Base-by-base conservation (phyloP, 2,888 invertebrate species). In the Phoenoteleia sp. region DNA sequence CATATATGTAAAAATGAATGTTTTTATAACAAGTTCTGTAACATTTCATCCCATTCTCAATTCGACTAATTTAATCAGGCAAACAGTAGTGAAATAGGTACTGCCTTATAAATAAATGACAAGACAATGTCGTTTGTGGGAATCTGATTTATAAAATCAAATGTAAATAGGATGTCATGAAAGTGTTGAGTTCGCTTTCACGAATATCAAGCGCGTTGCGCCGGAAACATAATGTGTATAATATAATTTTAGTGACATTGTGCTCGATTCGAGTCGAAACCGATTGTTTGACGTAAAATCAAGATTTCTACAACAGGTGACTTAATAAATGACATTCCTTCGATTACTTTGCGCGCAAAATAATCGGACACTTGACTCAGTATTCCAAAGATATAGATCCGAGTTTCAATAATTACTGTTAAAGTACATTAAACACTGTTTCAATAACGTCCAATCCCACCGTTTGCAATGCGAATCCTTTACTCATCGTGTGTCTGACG, bases 381-480 rank as follows among this genome's bases (percentile, higher is more conserved):
- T 67, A 81, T 67, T 81, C 81, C 74, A 81, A 81, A 81, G 81
- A 81, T 67, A 7, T 60, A 49, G 11, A 58, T 36, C 17, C 54
- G 27, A 58, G 42, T 64, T 80, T n/a, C 47, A 36, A 42, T 52
- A 52, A 62, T 75, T 49, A 69, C 62, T 69, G 45, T 75, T 81
- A 62, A 52, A 36, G 75, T 69, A 75, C 52, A 75, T 67, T 58
- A 64, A 29, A 62, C 21, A 56, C 76, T 76, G 64, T 81, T 75
- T 47, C 29, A 66, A 69, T 56, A 76, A 83, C 77, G 77, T 83
- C 77, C 82, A 82, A 69, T 19, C 60, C 64, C 77, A 67, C 64
- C 77, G 62, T 77, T 77, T 72, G 71, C 77, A 72, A 64, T 67
- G 77, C 60, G 77, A 83, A 52, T 83, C 67, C 47, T 77, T 83